phyloP scores from a whole-genome alignment of 2,797 vertebrate species.

The Cichlasoma orientale region DNA sequence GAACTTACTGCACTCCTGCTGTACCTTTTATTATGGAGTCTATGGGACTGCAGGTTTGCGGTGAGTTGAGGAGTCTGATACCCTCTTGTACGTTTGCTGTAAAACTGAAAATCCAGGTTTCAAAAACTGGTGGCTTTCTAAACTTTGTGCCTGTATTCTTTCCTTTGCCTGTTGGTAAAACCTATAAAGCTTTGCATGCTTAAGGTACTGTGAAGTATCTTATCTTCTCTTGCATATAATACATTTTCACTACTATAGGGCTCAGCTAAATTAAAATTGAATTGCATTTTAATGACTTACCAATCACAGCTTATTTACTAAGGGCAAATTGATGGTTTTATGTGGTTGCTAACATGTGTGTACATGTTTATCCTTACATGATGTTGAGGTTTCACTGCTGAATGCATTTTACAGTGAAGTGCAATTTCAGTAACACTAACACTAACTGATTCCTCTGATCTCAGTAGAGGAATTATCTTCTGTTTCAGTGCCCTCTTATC shows the following conservation, averaged over 20 bases:
- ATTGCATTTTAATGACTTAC: conserved; percentile 51
- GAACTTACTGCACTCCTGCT: conserved; percentile 88
- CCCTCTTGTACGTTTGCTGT: conserved; percentile 77
- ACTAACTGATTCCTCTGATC: conserved; percentile 77
- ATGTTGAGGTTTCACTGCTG: conserved; percentile 28
- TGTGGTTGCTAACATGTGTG: conserved; percentile 63
- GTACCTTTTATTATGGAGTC: conserved; percentile 88
- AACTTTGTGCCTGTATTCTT: conserved; percentile 78
- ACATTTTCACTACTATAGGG: conserved; percentile 74
- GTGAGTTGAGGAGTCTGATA: conserved; percentile 84
- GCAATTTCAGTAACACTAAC: conserved; percentile 73
- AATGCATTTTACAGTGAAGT: conserved; percentile 56
- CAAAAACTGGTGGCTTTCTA: conserved; percentile 83
- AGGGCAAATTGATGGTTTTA: conserved; percentile 57
- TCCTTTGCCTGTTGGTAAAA: conserved; percentile 81
- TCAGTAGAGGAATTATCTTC: conserved; percentile 48
- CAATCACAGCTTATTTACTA: conserved; percentile 46
- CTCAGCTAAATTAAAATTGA: conserved; percentile 42
- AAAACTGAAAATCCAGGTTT: conserved; percentile 79
- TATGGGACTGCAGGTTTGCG: conserved; percentile 88
- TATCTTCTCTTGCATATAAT: conserved; percentile 73
- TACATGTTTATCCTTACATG: conserved; percentile 39
- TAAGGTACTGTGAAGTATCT: conserved; percentile 73
- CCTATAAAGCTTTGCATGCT: conserved; percentile 86
- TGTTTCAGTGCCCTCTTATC: conserved; percentile 61